Evolutionary conservation across 1,140 invertebrate genomes (phyloP), one percentile per base, ranked within the genome.

Genomic region (Drosophila sechellia): DNA sequence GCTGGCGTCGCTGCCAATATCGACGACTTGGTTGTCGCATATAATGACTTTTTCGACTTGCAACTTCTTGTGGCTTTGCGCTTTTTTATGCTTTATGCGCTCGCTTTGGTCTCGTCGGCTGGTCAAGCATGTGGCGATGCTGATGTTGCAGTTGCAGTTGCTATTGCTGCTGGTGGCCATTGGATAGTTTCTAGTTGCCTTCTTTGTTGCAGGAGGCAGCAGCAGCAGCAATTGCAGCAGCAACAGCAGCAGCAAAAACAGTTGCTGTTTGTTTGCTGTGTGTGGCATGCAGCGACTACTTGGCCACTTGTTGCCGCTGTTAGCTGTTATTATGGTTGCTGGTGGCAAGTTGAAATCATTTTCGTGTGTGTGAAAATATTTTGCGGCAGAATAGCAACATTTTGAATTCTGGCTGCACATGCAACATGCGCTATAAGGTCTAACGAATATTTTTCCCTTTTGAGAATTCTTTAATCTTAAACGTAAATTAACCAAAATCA

Each of bases 1-100:
- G 68, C 57, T 64, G 58, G 39, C 71, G 65, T 69, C 48, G 56
- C 69, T 71, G 68, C 54, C 54, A 70, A 70, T 70, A 70, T 58
- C 65, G 64, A 56, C 65, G 75, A 77, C 61, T 66, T 69, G 64
- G 75, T 59, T 68, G 78, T 79, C 54, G 78, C 81, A 89, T 89
- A 89, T 89, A 89, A 89, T 89, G 84, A 89, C 84, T 89, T 89
- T 89, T 89, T 89, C 84, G 84, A 87, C 70, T 81, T 75, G 78
- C 71, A 61, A 85, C 73, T 77, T 60, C 53, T 78, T 76, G 73
- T 75, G 81, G 73, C 73, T 77, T 69, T 77, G 81, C 78, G 77
- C 81, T 86, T 85, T 89, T 89, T 79, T 89, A 87, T 89, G 84
- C 79, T 87, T 87, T 87, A 87, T 87, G 84, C 84, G 83, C 73